Conservation (phyloP, 2,888 invertebrate species). For the Coelogynopora nodosa region DNA sequence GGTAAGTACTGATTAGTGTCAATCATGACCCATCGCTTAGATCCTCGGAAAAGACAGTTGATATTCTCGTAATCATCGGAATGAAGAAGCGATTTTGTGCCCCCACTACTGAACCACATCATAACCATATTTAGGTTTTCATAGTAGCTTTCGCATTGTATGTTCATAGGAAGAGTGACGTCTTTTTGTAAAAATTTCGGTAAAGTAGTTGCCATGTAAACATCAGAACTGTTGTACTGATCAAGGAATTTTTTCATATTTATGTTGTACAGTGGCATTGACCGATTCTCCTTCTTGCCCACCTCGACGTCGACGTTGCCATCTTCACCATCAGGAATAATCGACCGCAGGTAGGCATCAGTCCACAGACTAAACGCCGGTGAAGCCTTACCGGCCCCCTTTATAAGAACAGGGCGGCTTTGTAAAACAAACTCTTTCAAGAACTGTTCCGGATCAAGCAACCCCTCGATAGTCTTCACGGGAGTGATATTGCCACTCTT, state of each 20-base stretch:
- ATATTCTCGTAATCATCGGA: conserved; percentile 59
- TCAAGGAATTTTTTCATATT: conserved; percentile 55
- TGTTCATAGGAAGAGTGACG: conserved; percentile 39
- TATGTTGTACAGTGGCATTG: conserved; percentile 51
- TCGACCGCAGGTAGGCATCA: conserved; percentile 55
- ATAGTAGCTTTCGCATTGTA: conserved; percentile 42
- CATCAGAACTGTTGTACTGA: conserved; percentile 53
- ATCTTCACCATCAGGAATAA: conserved; percentile 48
- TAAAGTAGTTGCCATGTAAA: conserved; percentile 57
- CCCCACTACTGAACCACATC: conserved; percentile 61
- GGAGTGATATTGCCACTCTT: conserved; percentile 50
- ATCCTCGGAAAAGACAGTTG: conserved; percentile 57
- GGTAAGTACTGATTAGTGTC: conserved; percentile 16
- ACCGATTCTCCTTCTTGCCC: conserved; percentile 56
- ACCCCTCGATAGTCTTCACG: conserved; percentile 52
- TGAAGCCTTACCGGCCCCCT: conserved; percentile 52
- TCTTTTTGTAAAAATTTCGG: conserved; percentile 51
- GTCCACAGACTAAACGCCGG: conserved; percentile 55
- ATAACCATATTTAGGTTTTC: conserved; percentile 48
- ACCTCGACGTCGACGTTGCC: conserved; percentile 54
- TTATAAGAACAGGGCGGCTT: conserved; percentile 54
- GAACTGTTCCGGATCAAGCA: conserved; percentile 50
- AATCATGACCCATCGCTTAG: conserved; percentile 56
- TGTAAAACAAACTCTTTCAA: conserved; percentile 53
- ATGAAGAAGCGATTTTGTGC: conserved; percentile 60